Conservation (phyloP, 2,888 invertebrate species). For the Chloroclysta siterata region DNA sequence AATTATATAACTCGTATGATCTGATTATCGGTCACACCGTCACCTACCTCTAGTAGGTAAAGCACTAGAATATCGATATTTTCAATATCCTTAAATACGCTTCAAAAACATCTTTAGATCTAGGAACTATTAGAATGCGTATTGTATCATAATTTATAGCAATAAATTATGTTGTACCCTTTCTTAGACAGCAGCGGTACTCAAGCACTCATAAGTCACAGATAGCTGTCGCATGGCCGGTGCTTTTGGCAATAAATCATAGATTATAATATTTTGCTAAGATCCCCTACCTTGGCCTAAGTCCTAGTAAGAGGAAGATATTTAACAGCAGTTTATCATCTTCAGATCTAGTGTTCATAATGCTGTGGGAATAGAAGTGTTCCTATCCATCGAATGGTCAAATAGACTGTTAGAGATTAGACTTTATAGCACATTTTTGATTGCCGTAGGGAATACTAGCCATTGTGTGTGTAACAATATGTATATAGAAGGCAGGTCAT, state of each 20-base stretch:
- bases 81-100: slow-evolving; percentile 7
- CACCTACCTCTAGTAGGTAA: neutral
- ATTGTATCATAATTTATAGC: slow-evolving; percentile 24
- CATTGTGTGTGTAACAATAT: too few species aligned
- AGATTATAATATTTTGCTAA: slow-evolving; percentile 34
- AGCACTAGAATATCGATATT: neutral
- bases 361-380: neutral
- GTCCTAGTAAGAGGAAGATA: slow-evolving; percentile 17
- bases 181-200: slow-evolving; percentile 30
- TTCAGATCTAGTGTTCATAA: slow-evolving; percentile 1
- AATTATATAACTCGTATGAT: neutral
- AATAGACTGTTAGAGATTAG: neutral
- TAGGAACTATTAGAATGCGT: slow-evolving; percentile 20
- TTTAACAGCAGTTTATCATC: slow-evolving; percentile 26
- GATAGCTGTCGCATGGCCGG: slow-evolving; percentile 31
- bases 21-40: neutral
- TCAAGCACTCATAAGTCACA: slow-evolving; percentile 35
- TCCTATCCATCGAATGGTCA: neutral
- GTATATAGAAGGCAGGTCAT: too few species aligned
- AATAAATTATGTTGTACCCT: slow-evolving; percentile 34
- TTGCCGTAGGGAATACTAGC: too few species aligned
- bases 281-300: slow-evolving; percentile 18
- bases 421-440: too few species aligned
- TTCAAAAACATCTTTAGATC: slow-evolving; percentile 14
- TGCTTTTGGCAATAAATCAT: slow-evolving; percentile 32